Base-by-base conservation (phyloP, 2,888 invertebrate species). In the Lacanobia wlatinum region DNA sequence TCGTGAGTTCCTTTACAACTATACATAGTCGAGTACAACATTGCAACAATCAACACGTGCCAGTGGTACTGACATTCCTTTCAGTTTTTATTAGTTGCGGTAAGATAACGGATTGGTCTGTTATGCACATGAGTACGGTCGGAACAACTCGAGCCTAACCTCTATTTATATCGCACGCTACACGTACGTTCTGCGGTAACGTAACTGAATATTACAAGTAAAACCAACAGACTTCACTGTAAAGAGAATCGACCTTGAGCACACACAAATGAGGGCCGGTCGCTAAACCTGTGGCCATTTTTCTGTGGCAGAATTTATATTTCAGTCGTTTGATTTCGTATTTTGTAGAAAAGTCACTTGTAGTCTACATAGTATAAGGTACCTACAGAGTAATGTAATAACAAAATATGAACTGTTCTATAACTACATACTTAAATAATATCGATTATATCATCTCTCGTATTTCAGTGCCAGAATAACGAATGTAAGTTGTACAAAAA, bases 21-120 rank as follows among this genome's bases (percentile, higher is more conserved):
- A 72, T 48, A 62, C 40, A 59, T 56, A 78, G 63, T 66, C 34
- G 60, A 60, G 61, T 66, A 65, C 59, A 60, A 38, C n/a, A 70
- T 80, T 84, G 59, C 75, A 76, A 83, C 80, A 83, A 85, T 84
- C 77, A 77, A 87, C 84, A 87, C 87, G 84, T 84, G 83, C 82
- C 82, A 58, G 87, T 82, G 88, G 88, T 88, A 88, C 87, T 88
- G 86, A 92, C 90, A 94, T 94, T 93, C 93, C 94, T 93, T 94
- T 93, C 87, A 92, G 91, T 92, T 94, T 95, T 95, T 95, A 95
- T 95, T 94, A 91, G 92, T 92, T 92, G 92, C 90, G 90, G 92
- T 91, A 91, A 93, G 94, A 95, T 95, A 95, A 95, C 94, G 93
- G 94, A 92, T 89, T 87, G 91, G 91, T 91, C 94, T 94, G 94